Percentiles rank a stretch among this genome's conserved stretches.
These are phyloP conservation scores for Ichneumoninae sp. DNA, from an alignment of 2,888 invertebrate genomes.

Conservation along the genomic window DNA sequence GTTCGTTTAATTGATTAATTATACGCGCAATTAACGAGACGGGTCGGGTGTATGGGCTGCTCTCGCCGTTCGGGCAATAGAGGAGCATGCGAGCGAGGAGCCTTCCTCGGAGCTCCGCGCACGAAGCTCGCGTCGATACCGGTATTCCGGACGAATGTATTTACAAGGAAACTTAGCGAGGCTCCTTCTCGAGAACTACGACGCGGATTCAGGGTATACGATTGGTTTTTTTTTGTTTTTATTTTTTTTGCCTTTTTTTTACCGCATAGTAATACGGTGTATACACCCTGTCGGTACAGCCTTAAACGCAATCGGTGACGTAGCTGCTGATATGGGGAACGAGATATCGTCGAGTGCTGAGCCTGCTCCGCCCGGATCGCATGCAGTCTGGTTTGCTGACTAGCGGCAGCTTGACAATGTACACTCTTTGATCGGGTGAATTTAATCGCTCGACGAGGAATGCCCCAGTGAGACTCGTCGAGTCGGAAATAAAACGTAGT, in stretches of 20 bases:
- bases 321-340: constrained; percentile 51
- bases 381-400: constrained; percentile 27
- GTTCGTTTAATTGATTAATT: constrained; percentile 63
- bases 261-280: constrained; percentile 58
- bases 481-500: background rate
- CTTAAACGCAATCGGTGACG: constrained; percentile 69
- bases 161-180: constrained; percentile 70
- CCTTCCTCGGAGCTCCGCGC: constrained; percentile 71
- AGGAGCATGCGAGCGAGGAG: constrained; percentile 37
- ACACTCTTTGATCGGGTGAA: background rate
- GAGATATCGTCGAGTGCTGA: constrained; percentile 42
- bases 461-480: constrained; percentile 1
- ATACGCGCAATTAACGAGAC: constrained; percentile 76
- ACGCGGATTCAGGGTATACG: constrained; percentile 45
- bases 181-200: constrained; percentile 59
- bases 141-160: constrained; percentile 69
- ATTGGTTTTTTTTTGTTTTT: constrained; percentile 36
- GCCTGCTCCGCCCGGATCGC: constrained; percentile 22
- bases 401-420: background rate
- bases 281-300: constrained; percentile 45
- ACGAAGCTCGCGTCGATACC: constrained; percentile 62
- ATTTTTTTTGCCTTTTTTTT: constrained; percentile 47
- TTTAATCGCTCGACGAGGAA: constrained; percentile 12
- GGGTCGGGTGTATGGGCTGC: constrained; percentile 55
- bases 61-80: background rate